Percentiles rank a stretch among this genome's conserved stretches.
phyloP scores from a whole-genome alignment of 1,140 invertebrate genomes.

The Melitaea cinxia region DNA sequence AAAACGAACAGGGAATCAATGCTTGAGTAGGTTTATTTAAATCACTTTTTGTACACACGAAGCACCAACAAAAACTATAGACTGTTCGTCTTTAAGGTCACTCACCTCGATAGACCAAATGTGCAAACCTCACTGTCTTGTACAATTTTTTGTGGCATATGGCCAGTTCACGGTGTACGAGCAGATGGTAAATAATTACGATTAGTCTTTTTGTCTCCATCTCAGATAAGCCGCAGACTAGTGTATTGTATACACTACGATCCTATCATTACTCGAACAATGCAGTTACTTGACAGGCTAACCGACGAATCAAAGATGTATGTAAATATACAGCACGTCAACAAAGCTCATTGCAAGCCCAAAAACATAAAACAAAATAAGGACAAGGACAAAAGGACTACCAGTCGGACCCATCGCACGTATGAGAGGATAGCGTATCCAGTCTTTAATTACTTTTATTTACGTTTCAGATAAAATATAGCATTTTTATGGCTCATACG shows the following conservation, averaged over 20 bases:
- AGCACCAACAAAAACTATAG: slow-evolving; percentile 71
- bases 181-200: slow-evolving; percentile 51
- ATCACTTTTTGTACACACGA: slow-evolving; percentile 58
- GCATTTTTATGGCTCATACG: slow-evolving; percentile 22
- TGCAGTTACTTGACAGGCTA: slow-evolving; percentile 52
- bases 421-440: slow-evolving; percentile 27
- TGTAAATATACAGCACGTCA: slow-evolving; percentile 67
- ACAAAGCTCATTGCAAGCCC: slow-evolving; percentile 53
- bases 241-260: slow-evolving; percentile 37
- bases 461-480: slow-evolving; percentile 37
- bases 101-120: slow-evolving; percentile 71
- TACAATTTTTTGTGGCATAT: slow-evolving; percentile 70
- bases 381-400: slow-evolving; percentile 54
- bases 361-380: slow-evolving; percentile 56
- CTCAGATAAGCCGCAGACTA: slow-evolving; percentile 24
- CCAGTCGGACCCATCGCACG: slow-evolving; percentile 40
- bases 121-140: slow-evolving; percentile 74
- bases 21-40: slow-evolving; percentile 60
- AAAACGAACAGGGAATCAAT: slow-evolving; percentile 45
- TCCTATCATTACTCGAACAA: slow-evolving; percentile 50
- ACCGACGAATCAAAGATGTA: slow-evolving; percentile 60
- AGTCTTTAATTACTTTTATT: slow-evolving; percentile 40
- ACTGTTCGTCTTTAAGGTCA: slow-evolving; percentile 60
- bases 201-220: slow-evolving; percentile 32
- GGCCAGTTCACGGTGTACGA: slow-evolving; percentile 58